Conservation (phyloP, 2,888 invertebrate species). For the Dryadula phaetusa region DNA sequence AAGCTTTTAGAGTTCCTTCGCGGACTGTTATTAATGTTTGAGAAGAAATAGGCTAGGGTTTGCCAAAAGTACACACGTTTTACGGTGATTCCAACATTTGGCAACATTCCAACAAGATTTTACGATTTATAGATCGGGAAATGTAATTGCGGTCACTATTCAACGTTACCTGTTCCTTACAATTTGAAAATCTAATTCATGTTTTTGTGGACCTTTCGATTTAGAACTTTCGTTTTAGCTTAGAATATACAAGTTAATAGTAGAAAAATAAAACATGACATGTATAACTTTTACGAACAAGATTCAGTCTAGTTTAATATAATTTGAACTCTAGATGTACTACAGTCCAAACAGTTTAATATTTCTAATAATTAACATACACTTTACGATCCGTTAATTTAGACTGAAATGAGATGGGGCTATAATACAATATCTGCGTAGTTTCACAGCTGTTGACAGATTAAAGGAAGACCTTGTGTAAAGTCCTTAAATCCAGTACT, state of each 20-base stretch:
- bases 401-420: background rate
- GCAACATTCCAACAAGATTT: constrained; percentile 39
- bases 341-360: no score
- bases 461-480: constrained; percentile 30
- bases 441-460: constrained; percentile 31
- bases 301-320: background rate
- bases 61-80: constrained; percentile 38
- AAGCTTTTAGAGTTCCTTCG: constrained; percentile 33
- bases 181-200: constrained; percentile 20
- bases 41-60: constrained; percentile 35
- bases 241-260: constrained; percentile 25
- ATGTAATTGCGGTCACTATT: constrained; percentile 38
- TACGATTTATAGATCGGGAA: constrained; percentile 40
- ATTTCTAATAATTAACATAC: constrained; percentile 6
- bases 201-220: constrained; percentile 33
- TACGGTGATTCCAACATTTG: constrained; percentile 41
- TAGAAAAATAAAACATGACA: constrained; percentile 22
- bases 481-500: constrained; percentile 29
- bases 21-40: constrained; percentile 36
- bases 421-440: constrained; percentile 25
- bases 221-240: constrained; percentile 28
- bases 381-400: constrained; percentile 7
- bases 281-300: constrained; percentile 12
- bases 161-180: constrained; percentile 34
- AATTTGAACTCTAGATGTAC: background rate